These are phyloP conservation scores for Acipenser ruthenus DNA, from an alignment of 2,797 vertebrate species.

Conservation along the genomic window DNA sequence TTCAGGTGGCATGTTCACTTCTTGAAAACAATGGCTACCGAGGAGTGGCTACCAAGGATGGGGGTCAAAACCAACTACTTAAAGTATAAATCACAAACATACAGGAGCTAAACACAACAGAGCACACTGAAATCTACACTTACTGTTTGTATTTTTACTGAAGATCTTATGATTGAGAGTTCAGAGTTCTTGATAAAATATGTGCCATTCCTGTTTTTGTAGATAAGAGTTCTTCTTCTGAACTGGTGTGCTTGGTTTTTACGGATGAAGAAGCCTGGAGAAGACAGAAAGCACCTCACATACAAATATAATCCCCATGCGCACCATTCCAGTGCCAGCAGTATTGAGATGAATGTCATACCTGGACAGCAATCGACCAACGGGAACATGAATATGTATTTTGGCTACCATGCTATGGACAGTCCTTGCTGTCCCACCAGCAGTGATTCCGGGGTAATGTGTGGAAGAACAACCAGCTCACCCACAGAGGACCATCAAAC, in stretches of 20 bases:
- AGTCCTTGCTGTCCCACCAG: conserved; percentile 59
- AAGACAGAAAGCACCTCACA: conserved; percentile 42
- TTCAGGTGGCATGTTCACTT: no score
- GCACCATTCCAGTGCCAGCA: conserved; percentile 62
- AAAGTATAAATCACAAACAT: no score
- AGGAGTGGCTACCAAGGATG: no score
- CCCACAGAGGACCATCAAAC: conserved; percentile 51
- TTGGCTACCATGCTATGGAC: conserved; percentile 64
- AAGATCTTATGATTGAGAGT: background rate
- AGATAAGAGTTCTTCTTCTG: conserved; percentile 74
- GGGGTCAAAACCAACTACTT: no score
- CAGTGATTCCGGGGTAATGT: conserved; percentile 54
- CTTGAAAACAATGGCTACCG: no score
- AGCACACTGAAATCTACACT: no score
- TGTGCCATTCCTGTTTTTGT: conserved; percentile 24
- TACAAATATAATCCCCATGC: conserved; percentile 52
- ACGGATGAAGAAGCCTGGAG: conserved; percentile 82
- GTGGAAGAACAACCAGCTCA: conserved; percentile 40
- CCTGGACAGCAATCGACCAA: conserved; percentile 65
- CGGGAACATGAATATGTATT: conserved; percentile 66
- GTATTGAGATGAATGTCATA: conserved; percentile 64
- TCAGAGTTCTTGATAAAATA: background rate
- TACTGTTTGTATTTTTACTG: background rate
- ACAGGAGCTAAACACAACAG: no score
- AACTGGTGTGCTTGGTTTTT: conserved; percentile 90